These are phyloP conservation scores for Muscicapa adusta DNA, from an alignment of 2,113 vertebrate genomes.

Conservation along the genomic window DNA sequence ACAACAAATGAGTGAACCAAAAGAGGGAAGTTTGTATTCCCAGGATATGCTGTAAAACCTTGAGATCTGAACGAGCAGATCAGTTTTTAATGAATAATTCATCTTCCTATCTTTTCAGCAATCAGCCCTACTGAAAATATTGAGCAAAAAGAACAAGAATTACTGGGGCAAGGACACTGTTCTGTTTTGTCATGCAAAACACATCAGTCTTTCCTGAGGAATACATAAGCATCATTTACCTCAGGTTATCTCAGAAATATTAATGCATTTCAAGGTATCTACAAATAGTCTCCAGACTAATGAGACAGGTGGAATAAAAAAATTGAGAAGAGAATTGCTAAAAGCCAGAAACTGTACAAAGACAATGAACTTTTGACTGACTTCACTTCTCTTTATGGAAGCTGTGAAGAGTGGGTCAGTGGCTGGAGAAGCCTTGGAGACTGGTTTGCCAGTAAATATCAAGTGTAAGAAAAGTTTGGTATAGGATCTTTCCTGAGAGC, in stretches of 20 bases:
- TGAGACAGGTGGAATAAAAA: neutral
- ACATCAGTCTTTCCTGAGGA: neutral
- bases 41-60: neutral
- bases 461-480: neutral
- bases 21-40: neutral
- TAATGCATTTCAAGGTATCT: neutral
- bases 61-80: neutral
- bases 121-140: neutral
- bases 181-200: neutral
- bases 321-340: neutral
- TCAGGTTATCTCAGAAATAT: neutral
- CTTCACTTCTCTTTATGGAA: neutral
- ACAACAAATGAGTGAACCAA: neutral
- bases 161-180: neutral
- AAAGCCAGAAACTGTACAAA: neutral
- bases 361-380: neutral
- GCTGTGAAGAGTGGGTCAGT: neutral
- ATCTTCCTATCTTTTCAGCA: neutral
- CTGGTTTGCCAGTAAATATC: neutral
- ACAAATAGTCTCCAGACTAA: neutral
- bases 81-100: neutral
- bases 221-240: neutral
- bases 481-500: neutral
- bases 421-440: neutral
- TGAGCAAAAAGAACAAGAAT: neutral